Conservation (phyloP, 2,888 invertebrate species). For the Cephonodes hylas region DNA sequence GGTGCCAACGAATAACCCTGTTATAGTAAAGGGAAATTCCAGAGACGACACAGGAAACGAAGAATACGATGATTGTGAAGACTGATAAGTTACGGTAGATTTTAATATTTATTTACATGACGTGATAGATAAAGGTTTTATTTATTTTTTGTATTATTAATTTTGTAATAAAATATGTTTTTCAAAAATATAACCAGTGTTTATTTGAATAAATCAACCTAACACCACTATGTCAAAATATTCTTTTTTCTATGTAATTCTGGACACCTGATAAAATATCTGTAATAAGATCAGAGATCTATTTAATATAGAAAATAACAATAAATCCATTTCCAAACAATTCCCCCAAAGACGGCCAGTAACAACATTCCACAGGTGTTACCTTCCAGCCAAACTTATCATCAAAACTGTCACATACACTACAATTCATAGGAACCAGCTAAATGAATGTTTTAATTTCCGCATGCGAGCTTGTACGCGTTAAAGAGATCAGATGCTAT, state of each 20-base stretch:
- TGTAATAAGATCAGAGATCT: too few species aligned
- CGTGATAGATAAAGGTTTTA: too few species aligned
- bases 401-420: background rate
- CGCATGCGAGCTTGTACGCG: background rate
- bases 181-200: background rate
- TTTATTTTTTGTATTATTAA: background rate
- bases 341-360: too few species aligned
- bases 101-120: background rate
- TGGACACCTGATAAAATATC: too few species aligned
- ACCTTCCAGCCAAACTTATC: too few species aligned
- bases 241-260: too few species aligned
- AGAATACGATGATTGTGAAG: background rate
- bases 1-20: conserved; percentile 44
- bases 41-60: background rate
- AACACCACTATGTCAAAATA: too few species aligned
- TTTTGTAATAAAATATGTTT: background rate
- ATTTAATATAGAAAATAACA: too few species aligned
- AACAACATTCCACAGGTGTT: too few species aligned
- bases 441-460: background rate
- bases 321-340: too few species aligned
- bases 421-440: background rate
- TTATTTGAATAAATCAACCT: too few species aligned
- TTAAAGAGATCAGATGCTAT: background rate
- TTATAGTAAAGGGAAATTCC: conserved; percentile 19
- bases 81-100: background rate